Evolutionary conservation across 2,113 vertebrate species (phyloP).

Genomic region (Oophaga pumilio): DNA sequence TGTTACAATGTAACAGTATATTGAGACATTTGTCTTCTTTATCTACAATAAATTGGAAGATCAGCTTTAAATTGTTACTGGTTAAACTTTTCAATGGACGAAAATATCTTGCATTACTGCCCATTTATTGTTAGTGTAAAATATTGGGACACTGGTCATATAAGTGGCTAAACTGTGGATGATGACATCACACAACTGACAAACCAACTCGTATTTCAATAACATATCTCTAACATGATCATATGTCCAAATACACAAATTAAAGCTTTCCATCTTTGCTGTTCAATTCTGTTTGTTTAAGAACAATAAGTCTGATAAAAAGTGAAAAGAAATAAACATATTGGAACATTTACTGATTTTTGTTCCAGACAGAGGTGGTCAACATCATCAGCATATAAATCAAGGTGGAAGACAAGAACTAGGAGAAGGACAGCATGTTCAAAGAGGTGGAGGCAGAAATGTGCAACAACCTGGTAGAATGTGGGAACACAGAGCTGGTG

Average conservation of each 20-base stretch:
- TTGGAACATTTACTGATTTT: background rate
- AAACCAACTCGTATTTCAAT: background rate
- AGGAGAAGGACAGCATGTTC: background rate
- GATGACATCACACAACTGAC: no score
- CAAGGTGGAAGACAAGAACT: background rate
- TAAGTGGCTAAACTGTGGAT: background rate
- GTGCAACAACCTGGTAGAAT: slow-evolving; percentile 19
- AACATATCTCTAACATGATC: background rate
- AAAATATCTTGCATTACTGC: no score
- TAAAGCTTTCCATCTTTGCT: background rate
- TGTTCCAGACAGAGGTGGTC: background rate
- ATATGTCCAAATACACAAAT: background rate
- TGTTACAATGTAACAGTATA: no score
- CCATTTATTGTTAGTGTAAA: background rate
- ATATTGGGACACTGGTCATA: background rate
- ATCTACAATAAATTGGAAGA: background rate
- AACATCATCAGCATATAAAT: slow-evolving; percentile 19
- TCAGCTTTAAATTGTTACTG: background rate
- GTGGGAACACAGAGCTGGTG: slow-evolving; percentile 61
- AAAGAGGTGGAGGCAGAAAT: slow-evolving; percentile 23
- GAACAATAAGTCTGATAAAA: background rate
- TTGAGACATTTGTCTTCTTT: background rate
- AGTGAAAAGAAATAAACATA: background rate
- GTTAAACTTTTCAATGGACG: no score
- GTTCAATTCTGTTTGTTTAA: background rate